Conservation (phyloP, 2,113 vertebrate genomes). For the Pelobates fuscus region DNA sequence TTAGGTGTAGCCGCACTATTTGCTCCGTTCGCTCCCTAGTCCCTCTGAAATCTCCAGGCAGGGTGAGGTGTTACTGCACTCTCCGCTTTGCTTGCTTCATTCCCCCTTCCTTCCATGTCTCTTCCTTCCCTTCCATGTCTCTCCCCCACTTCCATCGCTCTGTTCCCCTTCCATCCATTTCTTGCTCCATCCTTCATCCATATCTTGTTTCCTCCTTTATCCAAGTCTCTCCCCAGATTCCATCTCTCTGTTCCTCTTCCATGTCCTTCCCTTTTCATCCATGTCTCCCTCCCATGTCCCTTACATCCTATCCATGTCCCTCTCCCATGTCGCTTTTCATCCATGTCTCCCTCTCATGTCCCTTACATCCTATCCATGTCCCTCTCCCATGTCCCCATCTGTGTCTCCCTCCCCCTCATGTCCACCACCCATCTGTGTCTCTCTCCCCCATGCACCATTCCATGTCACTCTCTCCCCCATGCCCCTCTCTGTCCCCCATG, state of each 20-base stretch:
- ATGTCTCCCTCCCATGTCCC: too few species aligned
- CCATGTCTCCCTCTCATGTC: not conserved
- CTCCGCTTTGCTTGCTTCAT: too few species aligned
- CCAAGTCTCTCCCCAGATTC: not conserved
- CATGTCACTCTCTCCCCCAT: not conserved
- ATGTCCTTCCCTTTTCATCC: not conserved
- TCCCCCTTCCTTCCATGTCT: too few species aligned
- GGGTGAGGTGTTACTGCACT: too few species aligned
- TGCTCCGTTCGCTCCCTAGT: too few species aligned
- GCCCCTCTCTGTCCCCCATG: not conserved
- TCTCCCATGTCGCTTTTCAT: not conserved
- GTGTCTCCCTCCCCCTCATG: not conserved
- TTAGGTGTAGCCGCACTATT: too few species aligned
- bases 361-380: not conserved
- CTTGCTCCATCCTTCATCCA: not conserved
- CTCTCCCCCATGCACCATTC: not conserved
- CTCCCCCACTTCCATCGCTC: not conserved
- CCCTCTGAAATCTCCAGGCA: too few species aligned
- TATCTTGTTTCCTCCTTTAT: not conserved
- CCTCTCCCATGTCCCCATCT: not conserved
- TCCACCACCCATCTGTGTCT: not conserved
- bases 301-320: too few species aligned
- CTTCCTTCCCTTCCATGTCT: too few species aligned
- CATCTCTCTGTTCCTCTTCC: not conserved
- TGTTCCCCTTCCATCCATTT: not conserved